Percentiles rank a stretch among this genome's conserved stretches.
These are phyloP conservation scores for Formica aserva DNA, from an alignment of 2,888 invertebrate species.

Conservation along the genomic window DNA sequence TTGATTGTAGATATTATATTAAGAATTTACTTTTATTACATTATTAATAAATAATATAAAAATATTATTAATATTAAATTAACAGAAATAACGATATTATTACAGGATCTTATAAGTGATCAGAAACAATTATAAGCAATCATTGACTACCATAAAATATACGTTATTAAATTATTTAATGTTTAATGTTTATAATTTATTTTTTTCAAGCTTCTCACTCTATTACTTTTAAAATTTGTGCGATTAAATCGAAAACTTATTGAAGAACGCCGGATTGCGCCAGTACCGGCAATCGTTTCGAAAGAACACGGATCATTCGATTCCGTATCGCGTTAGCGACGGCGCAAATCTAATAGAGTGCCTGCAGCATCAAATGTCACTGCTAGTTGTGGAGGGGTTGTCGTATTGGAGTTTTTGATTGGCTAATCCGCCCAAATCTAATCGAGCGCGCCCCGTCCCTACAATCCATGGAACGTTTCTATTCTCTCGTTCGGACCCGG, in stretches of 20 bases:
- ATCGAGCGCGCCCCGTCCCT: slow-evolving; percentile 78
- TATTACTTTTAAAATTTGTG: slow-evolving; percentile 51
- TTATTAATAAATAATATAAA: background rate
- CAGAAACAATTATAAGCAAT: background rate
- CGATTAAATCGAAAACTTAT: slow-evolving; percentile 63
- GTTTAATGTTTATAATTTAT: background rate
- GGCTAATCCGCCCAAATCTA: slow-evolving; percentile 86
- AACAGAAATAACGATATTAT: background rate
- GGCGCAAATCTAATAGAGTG: slow-evolving; percentile 85
- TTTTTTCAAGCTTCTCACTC: background rate
- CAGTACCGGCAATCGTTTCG: slow-evolving; percentile 74
- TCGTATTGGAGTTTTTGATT: slow-evolving; percentile 85
- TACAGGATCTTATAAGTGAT: background rate
- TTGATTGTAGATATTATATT: background rate
- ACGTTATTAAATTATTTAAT: background rate
- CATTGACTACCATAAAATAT: background rate
- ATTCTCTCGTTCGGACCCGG: slow-evolving; percentile 59
- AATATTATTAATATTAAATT: background rate
- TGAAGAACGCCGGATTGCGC: slow-evolving; percentile 46
- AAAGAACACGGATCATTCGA: slow-evolving; percentile 82
- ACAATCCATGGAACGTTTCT: slow-evolving; percentile 61
- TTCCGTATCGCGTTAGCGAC: slow-evolving; percentile 84
- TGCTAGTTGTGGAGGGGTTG: slow-evolving; percentile 78
- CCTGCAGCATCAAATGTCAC: slow-evolving; percentile 85
- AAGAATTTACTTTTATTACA: background rate